These are phyloP conservation scores for Rostratula benghalensis DNA, from an alignment of 2,113 vertebrate genomes.

Conservation along the genomic window DNA sequence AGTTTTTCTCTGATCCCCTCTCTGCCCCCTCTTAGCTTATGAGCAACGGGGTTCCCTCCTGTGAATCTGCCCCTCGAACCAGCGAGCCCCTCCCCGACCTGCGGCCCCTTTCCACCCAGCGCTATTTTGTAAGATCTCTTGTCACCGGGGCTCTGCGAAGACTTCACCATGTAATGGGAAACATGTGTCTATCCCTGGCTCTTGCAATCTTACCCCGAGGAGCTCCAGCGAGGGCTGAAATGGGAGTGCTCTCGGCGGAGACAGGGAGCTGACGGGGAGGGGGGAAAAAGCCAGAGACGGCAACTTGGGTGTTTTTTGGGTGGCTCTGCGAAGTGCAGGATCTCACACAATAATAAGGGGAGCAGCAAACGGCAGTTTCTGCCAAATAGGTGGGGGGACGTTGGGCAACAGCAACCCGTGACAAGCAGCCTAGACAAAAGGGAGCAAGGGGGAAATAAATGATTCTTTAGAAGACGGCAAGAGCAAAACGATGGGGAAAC, in stretches of 20 bases:
- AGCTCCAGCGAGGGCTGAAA: conserved; percentile 28
- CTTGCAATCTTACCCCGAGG: conserved; percentile 21
- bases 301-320: neutral
- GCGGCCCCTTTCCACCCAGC: neutral
- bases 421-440: neutral
- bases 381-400: neutral
- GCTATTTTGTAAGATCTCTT: conserved; percentile 32
- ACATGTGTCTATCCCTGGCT: conserved; percentile 47
- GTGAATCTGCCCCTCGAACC: neutral
- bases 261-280: neutral
- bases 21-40: neutral
- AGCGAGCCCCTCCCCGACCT: neutral
- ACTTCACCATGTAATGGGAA: conserved; percentile 46
- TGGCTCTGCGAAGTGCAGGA: neutral
- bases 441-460: neutral
- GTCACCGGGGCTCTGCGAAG: conserved; percentile 41
- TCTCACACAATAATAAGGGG: neutral
- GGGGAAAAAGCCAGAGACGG: neutral
- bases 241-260: conserved; percentile 6
- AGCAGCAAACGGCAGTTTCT: neutral
- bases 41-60: neutral
- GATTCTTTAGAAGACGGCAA: neutral
- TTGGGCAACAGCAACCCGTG: neutral
- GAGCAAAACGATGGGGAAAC: neutral
- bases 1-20: neutral